phyloP scores from a whole-genome alignment of 2,113 vertebrate genomes.

The Sterrhoptilus dennistouni region DNA sequence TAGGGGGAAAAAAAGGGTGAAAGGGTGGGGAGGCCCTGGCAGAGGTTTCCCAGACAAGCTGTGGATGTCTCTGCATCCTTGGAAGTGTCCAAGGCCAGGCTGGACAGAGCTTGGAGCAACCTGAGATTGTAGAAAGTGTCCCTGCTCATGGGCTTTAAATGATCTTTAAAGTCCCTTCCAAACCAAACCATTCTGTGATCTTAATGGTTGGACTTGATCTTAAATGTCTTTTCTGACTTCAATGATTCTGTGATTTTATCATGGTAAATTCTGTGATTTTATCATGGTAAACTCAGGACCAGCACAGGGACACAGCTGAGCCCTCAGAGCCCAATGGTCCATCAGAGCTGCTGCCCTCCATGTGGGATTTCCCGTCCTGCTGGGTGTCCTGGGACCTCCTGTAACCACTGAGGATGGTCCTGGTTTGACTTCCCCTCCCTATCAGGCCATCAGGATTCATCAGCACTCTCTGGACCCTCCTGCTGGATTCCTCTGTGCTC shows the following conservation, averaged over 20 bases:
- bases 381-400: fast-evolving
- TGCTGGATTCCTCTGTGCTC: background rate
- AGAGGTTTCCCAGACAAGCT: background rate
- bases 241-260: background rate
- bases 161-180: background rate
- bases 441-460: background rate
- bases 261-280: background rate
- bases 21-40: background rate
- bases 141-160: too few species aligned
- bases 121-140: background rate
- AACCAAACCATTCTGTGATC: background rate
- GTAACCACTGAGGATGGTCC: background rate
- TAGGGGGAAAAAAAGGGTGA: background rate
- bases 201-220: background rate
- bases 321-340: fast-evolving
- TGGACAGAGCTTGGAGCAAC: fast-evolving
- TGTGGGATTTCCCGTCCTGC: fast-evolving
- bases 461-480: background rate
- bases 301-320: background rate
- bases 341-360: background rate
- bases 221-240: background rate
- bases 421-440: background rate
- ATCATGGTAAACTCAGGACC: background rate
- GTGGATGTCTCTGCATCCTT: background rate
- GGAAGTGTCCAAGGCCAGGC: background rate